Conservation (phyloP, 2,888 invertebrate species). For the Blastobasis adustella region DNA sequence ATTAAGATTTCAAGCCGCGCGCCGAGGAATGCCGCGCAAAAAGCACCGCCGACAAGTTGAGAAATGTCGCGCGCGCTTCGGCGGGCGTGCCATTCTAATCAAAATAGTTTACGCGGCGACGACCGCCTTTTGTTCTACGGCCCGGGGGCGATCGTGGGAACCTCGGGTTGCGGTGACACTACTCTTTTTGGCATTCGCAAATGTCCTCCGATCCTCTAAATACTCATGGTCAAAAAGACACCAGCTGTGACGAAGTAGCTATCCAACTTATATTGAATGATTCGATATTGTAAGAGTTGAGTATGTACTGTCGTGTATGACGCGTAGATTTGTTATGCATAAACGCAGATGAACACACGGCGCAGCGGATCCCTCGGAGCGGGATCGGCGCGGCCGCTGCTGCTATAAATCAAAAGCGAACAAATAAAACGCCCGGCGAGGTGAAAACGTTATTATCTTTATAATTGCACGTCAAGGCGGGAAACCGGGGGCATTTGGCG, state of each 20-base stretch:
- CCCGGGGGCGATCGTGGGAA: constrained; percentile 44
- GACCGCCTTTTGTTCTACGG: constrained; percentile 34
- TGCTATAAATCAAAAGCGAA: constrained; percentile 67
- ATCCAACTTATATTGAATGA: no score
- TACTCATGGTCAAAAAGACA: no score
- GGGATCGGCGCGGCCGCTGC: constrained; percentile 22
- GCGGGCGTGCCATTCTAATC: constrained; percentile 70
- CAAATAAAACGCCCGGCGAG: constrained; percentile 67
- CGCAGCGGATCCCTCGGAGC: constrained; percentile 1
- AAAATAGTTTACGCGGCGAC: constrained; percentile 70
- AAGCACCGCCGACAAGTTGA: constrained; percentile 61
- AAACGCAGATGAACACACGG: constrained; percentile 4
- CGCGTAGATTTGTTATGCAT: constrained; percentile 1
- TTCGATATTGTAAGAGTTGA: no score
- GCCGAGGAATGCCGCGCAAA: constrained; percentile 53
- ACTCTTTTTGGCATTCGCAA: constrained; percentile 20
- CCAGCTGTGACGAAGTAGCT: no score
- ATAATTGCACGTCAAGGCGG: constrained; percentile 72
- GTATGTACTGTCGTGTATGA: background rate
- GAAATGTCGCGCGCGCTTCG: constrained; percentile 59
- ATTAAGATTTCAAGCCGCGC: constrained; percentile 68
- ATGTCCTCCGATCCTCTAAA: background rate
- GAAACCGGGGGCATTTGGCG: constrained; percentile 41
- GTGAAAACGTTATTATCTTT: constrained; percentile 74
- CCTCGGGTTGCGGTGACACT: constrained; percentile 35